These are phyloP conservation scores for Plectrocnemia conspersa DNA, from an alignment of 1,140 invertebrate genomes.

Conservation along the genomic window DNA sequence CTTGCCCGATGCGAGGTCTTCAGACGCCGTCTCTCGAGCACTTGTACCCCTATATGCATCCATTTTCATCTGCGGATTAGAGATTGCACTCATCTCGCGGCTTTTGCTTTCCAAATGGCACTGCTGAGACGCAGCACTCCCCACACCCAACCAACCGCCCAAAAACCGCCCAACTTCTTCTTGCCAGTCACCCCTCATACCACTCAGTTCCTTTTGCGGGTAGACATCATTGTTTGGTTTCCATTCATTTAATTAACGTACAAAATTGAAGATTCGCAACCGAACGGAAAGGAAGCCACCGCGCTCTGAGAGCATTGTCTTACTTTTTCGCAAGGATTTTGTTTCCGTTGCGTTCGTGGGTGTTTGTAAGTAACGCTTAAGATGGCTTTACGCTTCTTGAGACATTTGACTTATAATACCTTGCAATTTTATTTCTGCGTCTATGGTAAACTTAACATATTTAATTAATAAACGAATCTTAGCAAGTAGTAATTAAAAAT, in stretches of 20 bases:
- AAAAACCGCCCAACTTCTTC: no score
- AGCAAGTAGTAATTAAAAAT: no score
- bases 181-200: no score
- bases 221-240: slow-evolving; percentile 30
- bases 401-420: no score
- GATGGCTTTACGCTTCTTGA: no score
- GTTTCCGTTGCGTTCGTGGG: no score
- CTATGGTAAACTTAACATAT: no score
- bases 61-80: slow-evolving; percentile 35
- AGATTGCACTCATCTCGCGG: slow-evolving; percentile 36
- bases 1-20: no score
- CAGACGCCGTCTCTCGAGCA: background rate
- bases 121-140: slow-evolving; percentile 13
- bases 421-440: no score
- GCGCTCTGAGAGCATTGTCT: background rate
- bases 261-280: slow-evolving; percentile 15
- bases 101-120: slow-evolving; percentile 31
- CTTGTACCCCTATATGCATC: slow-evolving; percentile 20
- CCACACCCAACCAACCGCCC: no score
- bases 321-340: background rate
- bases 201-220: slow-evolving; percentile 5
- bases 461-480: no score
- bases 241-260: slow-evolving; percentile 31
- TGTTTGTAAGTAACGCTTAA: no score
- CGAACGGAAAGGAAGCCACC: slow-evolving; percentile 4